Conservation (phyloP, 2,888 invertebrate genomes). For the Nephrotoma guestfalica region DNA sequence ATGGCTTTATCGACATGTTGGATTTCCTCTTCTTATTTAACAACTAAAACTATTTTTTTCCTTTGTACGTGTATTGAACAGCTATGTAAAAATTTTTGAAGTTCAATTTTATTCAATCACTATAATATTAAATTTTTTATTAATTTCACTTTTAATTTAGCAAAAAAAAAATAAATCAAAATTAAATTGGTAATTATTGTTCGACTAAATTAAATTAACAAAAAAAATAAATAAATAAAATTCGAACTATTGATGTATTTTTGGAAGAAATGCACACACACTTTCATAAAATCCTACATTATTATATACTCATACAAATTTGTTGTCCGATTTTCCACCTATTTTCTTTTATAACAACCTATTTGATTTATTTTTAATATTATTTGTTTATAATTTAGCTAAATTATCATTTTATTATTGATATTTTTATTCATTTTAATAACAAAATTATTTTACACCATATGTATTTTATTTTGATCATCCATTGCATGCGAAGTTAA, state of each 20-base stretch:
- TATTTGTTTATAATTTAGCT: background rate
- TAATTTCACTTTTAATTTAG: background rate
- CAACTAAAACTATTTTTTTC: background rate
- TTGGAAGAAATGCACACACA: background rate
- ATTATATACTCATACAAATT: background rate
- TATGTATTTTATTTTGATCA: background rate
- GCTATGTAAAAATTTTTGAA: background rate
- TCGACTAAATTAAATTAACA: background rate
- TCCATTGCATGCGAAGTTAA: background rate
- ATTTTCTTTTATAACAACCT: background rate
- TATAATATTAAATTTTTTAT: background rate
- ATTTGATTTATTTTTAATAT: background rate
- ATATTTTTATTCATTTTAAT: background rate
- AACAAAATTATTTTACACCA: background rate
- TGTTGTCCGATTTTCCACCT: background rate
- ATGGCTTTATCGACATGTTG: background rate
- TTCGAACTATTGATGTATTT: background rate
- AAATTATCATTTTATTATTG: background rate
- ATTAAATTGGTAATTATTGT: background rate
- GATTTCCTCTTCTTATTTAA: background rate
- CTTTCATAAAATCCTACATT: background rate
- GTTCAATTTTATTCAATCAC: background rate
- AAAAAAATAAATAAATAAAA: background rate
- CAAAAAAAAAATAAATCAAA: background rate
- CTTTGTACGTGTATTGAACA: background rate